phyloP scores from a whole-genome alignment of 2,113 vertebrate genomes.

The Thalassarche chlororhynchos region DNA sequence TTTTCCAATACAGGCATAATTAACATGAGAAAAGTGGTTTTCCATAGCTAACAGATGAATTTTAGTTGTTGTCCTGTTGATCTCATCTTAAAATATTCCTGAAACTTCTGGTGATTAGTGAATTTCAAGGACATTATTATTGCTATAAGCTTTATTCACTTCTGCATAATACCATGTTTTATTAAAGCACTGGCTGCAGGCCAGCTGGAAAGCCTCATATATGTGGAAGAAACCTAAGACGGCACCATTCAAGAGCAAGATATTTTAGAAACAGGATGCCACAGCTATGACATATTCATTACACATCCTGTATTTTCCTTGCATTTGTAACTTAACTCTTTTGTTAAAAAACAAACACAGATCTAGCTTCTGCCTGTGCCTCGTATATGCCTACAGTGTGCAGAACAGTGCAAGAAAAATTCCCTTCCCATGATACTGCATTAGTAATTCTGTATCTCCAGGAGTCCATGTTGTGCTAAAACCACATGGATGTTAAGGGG shows the following conservation, averaged over 20 bases:
- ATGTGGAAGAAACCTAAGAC: constrained; percentile 54
- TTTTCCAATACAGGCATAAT: background rate
- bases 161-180: constrained; percentile 44
- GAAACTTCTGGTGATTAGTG: background rate
- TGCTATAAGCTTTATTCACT: constrained; percentile 31
- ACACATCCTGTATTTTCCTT: constrained; percentile 51
- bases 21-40: background rate
- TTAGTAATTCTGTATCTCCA: background rate
- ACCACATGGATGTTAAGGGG: background rate
- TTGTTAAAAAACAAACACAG: constrained; percentile 36
- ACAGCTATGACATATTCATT: constrained; percentile 50
- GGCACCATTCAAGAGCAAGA: constrained; percentile 50
- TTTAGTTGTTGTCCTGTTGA: background rate
- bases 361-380: background rate
- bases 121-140: constrained; percentile 24
- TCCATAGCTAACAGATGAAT: background rate
- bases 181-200: constrained; percentile 47
- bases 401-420: background rate
- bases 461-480: background rate
- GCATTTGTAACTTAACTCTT: constrained; percentile 48
- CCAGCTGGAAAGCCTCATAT: constrained; percentile 47
- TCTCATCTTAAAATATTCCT: background rate
- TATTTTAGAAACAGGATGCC: constrained; percentile 58
- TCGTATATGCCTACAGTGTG: background rate
- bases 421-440: background rate